phyloP scores from a whole-genome alignment of 2,888 invertebrate species.

The Trichopoda pennipes region DNA sequence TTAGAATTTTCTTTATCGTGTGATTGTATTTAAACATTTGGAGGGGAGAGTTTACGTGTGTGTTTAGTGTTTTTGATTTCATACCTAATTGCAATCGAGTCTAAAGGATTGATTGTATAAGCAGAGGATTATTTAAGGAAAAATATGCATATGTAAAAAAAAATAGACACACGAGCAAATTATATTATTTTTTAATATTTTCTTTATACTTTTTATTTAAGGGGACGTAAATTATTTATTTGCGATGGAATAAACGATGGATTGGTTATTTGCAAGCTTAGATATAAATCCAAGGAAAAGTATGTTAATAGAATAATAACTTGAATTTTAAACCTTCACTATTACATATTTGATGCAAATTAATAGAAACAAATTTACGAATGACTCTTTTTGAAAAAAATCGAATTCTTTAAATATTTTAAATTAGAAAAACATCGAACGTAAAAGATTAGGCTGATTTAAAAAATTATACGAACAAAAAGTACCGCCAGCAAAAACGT shows the following conservation, averaged over 20 bases:
- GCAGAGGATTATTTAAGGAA: conserved; percentile 35
- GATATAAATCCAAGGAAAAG: not conserved
- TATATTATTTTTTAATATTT: not conserved
- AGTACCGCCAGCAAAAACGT: conserved; percentile 35
- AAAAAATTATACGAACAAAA: conserved; percentile 13
- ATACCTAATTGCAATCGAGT: conserved; percentile 28
- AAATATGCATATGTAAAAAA: conserved; percentile 20
- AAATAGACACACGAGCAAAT: not conserved
- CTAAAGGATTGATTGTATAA: conserved; percentile 57
- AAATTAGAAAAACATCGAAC: not conserved
- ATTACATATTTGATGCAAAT: no score
- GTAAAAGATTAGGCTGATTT: conserved; percentile 4
- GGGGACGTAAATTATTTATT: no score
- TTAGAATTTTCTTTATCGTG: not conserved
- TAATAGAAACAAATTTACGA: no score
- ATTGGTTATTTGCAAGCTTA: no score
- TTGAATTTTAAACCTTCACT: no score
- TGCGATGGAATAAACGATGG: no score
- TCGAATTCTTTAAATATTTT: no score
- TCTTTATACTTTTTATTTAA: not conserved
- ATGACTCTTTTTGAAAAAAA: no score
- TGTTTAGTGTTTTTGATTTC: conserved; percentile 40
- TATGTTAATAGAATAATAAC: no score
- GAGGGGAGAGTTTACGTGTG: not conserved
- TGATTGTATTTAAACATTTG: no score